A percentile compares a stretch with the other conserved stretches of the same genome.
These are phyloP conservation scores for Paralvinella palmiformis DNA, from an alignment of 1,140 invertebrate species.

Conservation along the genomic window DNA sequence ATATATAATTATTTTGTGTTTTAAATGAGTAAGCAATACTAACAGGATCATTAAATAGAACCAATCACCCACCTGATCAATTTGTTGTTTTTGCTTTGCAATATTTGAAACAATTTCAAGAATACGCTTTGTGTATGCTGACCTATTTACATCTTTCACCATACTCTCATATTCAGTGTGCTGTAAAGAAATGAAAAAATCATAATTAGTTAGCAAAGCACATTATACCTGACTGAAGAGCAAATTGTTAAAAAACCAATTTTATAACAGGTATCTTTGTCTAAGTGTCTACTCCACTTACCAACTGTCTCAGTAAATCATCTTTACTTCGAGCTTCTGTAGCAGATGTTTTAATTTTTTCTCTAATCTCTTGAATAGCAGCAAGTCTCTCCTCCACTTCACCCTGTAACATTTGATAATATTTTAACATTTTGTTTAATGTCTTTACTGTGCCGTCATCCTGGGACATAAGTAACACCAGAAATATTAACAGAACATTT, in stretches of 20 bases:
- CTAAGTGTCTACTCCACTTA: slow-evolving; percentile 24
- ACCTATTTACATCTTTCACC: slow-evolving; percentile 62
- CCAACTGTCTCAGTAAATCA: slow-evolving; percentile 50
- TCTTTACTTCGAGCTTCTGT: slow-evolving; percentile 54
- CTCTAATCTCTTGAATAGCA: slow-evolving; percentile 49
- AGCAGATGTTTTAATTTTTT: slow-evolving; percentile 53
- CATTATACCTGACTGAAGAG: too few relatives aligned
- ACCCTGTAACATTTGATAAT: slow-evolving; percentile 40
- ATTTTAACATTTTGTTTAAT: too few relatives aligned
- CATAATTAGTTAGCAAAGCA: too few relatives aligned
- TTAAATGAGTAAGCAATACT: too few relatives aligned
- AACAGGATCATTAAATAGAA: too few relatives aligned
- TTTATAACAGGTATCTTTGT: too few relatives aligned
- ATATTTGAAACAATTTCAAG: slow-evolving; percentile 91
- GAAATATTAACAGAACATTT: too few relatives aligned
- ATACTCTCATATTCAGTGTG: slow-evolving; percentile 64
- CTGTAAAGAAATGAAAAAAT: too few relatives aligned
- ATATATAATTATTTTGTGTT: too few relatives aligned
- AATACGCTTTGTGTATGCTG: slow-evolving; percentile 83
- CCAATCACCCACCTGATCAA: slow-evolving; percentile 69
- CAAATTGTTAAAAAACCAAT: too few relatives aligned
- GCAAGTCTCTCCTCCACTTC: slow-evolving; percentile 53
- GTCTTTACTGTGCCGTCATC: too few relatives aligned
- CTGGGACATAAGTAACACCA: too few relatives aligned
- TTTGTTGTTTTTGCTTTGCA: slow-evolving; percentile 86